Evolutionary conservation across 2,113 vertebrate species (phyloP).

Genomic region (Pluvianellus socialis): DNA sequence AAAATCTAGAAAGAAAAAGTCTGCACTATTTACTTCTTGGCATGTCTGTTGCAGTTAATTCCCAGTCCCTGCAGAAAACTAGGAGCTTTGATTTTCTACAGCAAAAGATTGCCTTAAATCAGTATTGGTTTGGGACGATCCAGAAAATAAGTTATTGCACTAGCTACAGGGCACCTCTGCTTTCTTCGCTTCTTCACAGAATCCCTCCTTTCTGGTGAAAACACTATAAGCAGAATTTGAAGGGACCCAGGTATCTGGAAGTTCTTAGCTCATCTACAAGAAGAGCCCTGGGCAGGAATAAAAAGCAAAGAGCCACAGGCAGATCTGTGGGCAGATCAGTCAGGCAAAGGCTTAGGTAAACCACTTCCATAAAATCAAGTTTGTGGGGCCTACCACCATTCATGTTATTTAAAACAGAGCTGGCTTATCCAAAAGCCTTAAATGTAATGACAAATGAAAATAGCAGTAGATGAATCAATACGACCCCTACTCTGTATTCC

Average conservation of each 20-base stretch:
- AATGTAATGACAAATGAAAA: slow-evolving; percentile 8
- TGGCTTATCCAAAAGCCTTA: neutral
- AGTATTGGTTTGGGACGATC: neutral
- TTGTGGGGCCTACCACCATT: neutral
- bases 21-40: neutral
- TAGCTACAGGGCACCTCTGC: neutral
- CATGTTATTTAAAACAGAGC: neutral
- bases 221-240: neutral
- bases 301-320: neutral
- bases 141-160: neutral
- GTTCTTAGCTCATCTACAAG: neutral
- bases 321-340: neutral
- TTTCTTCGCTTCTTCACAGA: neutral
- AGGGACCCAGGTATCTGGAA: neutral
- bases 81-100: neutral
- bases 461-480: neutral
- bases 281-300: neutral
- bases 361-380: neutral
- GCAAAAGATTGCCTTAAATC: neutral
- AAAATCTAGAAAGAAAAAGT: neutral
- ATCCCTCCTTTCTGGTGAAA: neutral
- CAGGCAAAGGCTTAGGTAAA: neutral
- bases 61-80: neutral
- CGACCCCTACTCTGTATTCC: neutral
- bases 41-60: neutral